Evolutionary conservation across 2,888 invertebrate species (phyloP).

Genomic region (Spilarctia lutea): DNA sequence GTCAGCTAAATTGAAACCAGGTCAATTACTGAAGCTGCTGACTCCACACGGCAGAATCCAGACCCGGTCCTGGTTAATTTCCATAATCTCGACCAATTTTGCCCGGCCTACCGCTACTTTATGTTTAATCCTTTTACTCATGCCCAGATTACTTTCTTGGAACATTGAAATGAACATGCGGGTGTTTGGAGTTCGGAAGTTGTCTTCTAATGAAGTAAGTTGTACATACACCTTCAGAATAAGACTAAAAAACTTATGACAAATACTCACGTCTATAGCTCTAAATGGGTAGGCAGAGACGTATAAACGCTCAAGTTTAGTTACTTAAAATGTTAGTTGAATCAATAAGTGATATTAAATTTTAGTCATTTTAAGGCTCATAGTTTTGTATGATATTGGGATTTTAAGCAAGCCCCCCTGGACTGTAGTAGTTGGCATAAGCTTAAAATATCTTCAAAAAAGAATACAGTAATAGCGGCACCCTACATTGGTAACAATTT

Average conservation of each 20-base stretch:
- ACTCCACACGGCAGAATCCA: constrained; percentile 27
- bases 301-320: too few species aligned
- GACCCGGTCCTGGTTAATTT: constrained; percentile 38
- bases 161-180: constrained; percentile 1
- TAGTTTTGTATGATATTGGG: too few species aligned
- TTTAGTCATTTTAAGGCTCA: too few species aligned
- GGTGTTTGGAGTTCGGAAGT: not conserved
- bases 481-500: constrained; percentile 30
- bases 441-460: not conserved
- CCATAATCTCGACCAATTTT: constrained; percentile 53
- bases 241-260: not conserved
- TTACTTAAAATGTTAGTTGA: too few species aligned
- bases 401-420: too few species aligned
- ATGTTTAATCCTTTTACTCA: constrained; percentile 40
- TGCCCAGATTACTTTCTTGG: constrained; percentile 35
- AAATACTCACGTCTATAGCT: not conserved
- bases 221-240: not conserved
- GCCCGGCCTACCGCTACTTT: constrained; percentile 38
- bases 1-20: constrained; percentile 47
- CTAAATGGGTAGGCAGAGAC: too few species aligned
- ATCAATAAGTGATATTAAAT: too few species aligned
- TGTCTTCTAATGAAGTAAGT: not conserved
- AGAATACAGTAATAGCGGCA: not conserved
- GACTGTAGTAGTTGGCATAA: too few species aligned
- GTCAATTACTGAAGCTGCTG: constrained; percentile 52